Evolutionary conservation across 2,797 vertebrate species (phyloP).

Genomic region (Leuciscus waleckii): DNA sequence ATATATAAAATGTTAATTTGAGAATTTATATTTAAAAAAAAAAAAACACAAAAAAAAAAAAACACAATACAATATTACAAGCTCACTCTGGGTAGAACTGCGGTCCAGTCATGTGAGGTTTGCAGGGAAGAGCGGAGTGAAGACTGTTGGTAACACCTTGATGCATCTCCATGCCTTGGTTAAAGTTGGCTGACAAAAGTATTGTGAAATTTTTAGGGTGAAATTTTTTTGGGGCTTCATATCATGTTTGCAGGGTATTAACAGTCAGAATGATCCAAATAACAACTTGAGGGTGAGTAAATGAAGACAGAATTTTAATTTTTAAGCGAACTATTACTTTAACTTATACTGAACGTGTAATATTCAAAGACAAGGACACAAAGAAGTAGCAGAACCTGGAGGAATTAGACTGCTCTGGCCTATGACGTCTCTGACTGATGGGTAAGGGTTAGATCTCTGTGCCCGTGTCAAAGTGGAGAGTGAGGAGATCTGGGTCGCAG

Average conservation of each 20-base stretch:
- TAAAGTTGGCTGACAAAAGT: conserved; percentile 58
- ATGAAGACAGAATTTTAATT: no score
- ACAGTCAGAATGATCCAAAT: background rate
- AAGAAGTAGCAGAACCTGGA: conserved; percentile 15
- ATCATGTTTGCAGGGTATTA: background rate
- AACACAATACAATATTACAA: background rate
- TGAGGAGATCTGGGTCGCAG: conserved; percentile 65
- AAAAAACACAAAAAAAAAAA: no score
- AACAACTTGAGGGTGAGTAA: no score
- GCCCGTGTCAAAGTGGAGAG: conserved; percentile 65
- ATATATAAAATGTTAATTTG: conserved; percentile 35
- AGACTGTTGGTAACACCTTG: conserved; percentile 63
- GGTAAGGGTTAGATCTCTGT: conserved; percentile 68
- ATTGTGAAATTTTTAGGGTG: background rate
- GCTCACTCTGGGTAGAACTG: conserved; percentile 80
- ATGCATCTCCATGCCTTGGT: conserved; percentile 65
- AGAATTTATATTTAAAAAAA: background rate
- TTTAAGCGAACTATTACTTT: background rate
- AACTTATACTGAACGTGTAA: background rate
- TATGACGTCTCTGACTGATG: conserved; percentile 39
- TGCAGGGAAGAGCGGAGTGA: conserved; percentile 68
- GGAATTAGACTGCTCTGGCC: background rate
- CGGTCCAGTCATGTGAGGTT: conserved; percentile 71
- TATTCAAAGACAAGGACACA: background rate
- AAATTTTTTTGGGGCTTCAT: background rate